Conservation (phyloP, 2,113 vertebrate genomes). For the Glaucidium brasilianum region DNA sequence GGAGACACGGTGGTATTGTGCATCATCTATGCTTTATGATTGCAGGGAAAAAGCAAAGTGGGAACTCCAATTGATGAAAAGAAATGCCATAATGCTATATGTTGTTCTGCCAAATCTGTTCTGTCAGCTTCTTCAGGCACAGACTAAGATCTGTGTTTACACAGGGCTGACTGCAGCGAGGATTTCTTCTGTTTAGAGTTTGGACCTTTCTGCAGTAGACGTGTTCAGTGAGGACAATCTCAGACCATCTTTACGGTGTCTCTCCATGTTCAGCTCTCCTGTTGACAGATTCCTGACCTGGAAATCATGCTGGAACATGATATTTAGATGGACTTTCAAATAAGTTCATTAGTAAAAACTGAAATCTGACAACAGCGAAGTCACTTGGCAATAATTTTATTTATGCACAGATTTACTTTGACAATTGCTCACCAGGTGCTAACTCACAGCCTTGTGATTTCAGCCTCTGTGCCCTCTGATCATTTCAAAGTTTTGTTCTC, state of each 20-base stretch:
- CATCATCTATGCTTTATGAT: neutral
- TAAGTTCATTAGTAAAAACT: neutral
- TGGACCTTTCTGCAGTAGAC: neutral
- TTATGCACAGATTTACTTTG: neutral
- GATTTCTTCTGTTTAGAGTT: neutral
- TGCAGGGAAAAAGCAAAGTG: neutral
- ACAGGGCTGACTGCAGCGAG: neutral
- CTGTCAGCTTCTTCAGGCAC: neutral
- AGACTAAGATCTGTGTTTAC: neutral
- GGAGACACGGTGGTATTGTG: fast-evolving
- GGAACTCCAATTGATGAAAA: neutral
- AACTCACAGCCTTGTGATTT: neutral
- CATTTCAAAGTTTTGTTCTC: neutral
- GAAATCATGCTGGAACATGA: neutral
- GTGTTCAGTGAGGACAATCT: neutral
- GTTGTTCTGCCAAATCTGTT: neutral
- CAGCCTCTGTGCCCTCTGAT: neutral
- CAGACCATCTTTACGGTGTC: neutral
- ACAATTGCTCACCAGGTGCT: neutral
- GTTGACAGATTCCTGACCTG: neutral
- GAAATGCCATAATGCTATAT: neutral
- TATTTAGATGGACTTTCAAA: neutral
- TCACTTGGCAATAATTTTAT: neutral
- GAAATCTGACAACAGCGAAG: neutral
- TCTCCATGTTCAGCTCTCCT: neutral